Base-by-base conservation (phyloP, 2,113 vertebrate species). In the Clarias gariepinus region DNA sequence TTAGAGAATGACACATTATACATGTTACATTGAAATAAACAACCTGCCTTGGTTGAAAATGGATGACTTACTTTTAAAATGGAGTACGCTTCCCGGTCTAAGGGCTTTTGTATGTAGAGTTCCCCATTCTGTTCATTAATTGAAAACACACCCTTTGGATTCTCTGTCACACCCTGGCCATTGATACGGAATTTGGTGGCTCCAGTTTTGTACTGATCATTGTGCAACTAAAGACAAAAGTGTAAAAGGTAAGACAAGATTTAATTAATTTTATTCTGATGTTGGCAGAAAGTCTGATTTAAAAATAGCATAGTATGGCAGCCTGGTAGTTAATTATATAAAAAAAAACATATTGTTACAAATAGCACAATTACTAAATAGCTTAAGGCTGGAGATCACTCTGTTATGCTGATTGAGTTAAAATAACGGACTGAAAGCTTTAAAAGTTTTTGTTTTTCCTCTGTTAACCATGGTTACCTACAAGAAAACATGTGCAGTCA, bases 31-130 rank as follows among this genome's bases (percentile, higher is more conserved):
- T 53, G 6, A 55, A 77, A 55, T 15, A 53, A 77, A 55, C 25
- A 11, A 74, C 4, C 25, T 0, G 25, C 25, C 47, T 74, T 12
- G 7, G 47, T 47, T 47, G 1, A 74, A n/a, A 58, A 64, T 68
- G 4, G 55, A 68, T n/a, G n/a, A 30, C 94, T 94, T 92, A 98
- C 96, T 60, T 90, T 87, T 57, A 96, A 97, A 2, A 2, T 0
- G 0, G 60, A 0, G 0, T 89, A 79, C 4, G 2, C 1, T 85
- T 97, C 97, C 82, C 95, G 90, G 93, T 97, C 96, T 0, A 97
- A 87, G 3, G 91, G 0, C 30, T 16, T 71, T 52, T 91, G 92
- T 0, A 94, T 90, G 0, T 1, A 94, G 5, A 97, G 86, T 0
- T 2, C 1, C 6, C 96, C 96, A 0, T 15, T 88, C 0, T 0